Evolutionary conservation across 2,113 vertebrate species (phyloP), one percentile per base, ranked within the genome.

Genomic region (Spilogale gracilis): DNA sequence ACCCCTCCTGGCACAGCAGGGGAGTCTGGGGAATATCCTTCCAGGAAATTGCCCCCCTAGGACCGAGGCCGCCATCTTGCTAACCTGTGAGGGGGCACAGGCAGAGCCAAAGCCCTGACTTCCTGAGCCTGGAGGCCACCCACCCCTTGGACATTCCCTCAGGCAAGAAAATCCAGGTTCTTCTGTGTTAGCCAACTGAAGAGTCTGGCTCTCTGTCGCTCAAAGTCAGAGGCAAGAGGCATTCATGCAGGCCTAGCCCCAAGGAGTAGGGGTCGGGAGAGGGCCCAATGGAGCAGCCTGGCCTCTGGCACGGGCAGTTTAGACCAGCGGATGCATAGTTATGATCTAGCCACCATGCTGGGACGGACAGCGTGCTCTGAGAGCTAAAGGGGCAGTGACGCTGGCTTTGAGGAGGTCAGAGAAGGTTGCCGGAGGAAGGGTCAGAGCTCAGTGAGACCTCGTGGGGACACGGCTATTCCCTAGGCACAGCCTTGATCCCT

Each of bases 271-370:
- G 65, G 5, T 30, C 61, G 25, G 25, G n/a, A 63, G 25, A 21
- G n/a, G 79, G 27, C 4, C 56, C n/a, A 16, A 3, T 0, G 3
- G 50, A 50, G 8, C n/a, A 13, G 52, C 81, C 25, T 45, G 63
- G 6, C 48, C 63, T 92, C 88, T 32, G 89, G 30, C 52, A 16
- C 1, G 50, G 86, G 45, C 73, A 23, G 2, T 30, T 32, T 92
- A 32, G 43, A 61, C 5, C 6, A 56, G 73, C 6, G 23, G 23
- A 4, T 0, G 2, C 52, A 23, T 20, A 2, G 1, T 12, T 1
- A 18, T 7, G 1, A 1, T 1, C 2, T 0, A 27, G 32, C 17
- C 1, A 0, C 25, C 17, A 1, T 2, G 20, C 73, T 14, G 7
- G 27, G 58, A 38, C 48, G 65, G 20, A 12, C 14, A 17, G 20